phyloP scores from a whole-genome alignment of 2,888 invertebrate species.

The Physocephala rufipes region DNA sequence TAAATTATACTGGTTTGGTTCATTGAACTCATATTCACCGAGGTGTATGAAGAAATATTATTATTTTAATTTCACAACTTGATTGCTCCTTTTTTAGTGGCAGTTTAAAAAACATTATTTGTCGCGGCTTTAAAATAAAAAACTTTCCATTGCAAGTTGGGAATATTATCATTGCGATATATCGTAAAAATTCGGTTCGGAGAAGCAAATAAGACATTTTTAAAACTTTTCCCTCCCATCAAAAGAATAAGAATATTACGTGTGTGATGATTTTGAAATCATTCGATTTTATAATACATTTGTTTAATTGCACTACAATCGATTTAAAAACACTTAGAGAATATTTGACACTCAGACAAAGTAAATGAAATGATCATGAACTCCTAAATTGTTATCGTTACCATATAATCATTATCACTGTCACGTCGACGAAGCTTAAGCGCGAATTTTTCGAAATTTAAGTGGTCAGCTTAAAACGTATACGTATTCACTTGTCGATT shows the following conservation, averaged over 20 bases:
- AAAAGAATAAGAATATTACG: constrained; percentile 2
- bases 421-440: not conserved
- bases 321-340: not conserved
- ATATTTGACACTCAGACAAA: not conserved
- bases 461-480: no score
- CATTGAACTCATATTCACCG: not conserved
- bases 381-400: constrained; percentile 4
- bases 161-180: no score
- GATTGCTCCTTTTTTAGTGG: no score
- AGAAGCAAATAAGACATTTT: not conserved
- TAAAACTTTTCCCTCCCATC: not conserved
- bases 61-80: no score
- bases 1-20: not conserved
- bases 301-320: no score
- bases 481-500: no score
- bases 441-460: no score
- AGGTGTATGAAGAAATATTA: not conserved
- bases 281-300: not conserved
- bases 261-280: not conserved
- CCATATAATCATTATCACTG: not conserved
- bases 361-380: not conserved
- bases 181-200: no score
- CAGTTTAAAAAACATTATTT: no score
- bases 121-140: not conserved
- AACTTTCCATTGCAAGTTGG: not conserved